Percentiles rank a stretch among this genome's conserved stretches.
phyloP scores from a whole-genome alignment of 1,140 invertebrate species.

The Temnothorax nylanderi region DNA sequence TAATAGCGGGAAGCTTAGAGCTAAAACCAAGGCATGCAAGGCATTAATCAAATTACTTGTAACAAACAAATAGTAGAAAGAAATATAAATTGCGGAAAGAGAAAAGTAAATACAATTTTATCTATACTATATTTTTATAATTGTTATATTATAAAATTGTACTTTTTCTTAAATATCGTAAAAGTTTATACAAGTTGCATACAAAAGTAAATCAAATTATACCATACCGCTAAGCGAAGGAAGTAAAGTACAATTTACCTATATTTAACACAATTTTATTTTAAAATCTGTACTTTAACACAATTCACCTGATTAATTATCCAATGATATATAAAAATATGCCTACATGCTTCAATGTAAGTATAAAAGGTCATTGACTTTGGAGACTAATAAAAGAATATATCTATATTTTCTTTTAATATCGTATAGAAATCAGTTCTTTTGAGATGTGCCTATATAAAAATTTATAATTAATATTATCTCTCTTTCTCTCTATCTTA shows the following conservation, averaged over 20 bases:
- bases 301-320: constrained; percentile 1
- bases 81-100: constrained; percentile 15
- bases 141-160: not conserved
- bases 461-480: constrained; percentile 41
- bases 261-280: not conserved
- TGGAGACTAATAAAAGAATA: not conserved
- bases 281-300: not conserved
- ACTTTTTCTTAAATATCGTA: not conserved
- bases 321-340: constrained; percentile 11
- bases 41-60: constrained; percentile 25
- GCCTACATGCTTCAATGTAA: not conserved
- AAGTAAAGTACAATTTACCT: not conserved
- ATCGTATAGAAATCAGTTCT: not conserved
- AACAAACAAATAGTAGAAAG: constrained; percentile 2
- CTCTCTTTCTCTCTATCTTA: not conserved
- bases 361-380: not conserved
- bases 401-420: constrained; percentile 13
- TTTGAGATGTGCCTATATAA: constrained; percentile 71
- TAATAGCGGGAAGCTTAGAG: constrained; percentile 3
- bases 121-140: not conserved
- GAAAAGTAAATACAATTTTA: not conserved
- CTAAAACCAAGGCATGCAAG: constrained; percentile 25
- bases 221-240: not conserved
- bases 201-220: constrained; percentile 10
- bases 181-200: not conserved